Conservation (phyloP, 2,888 invertebrate genomes). For the Brachyptera risi region DNA sequence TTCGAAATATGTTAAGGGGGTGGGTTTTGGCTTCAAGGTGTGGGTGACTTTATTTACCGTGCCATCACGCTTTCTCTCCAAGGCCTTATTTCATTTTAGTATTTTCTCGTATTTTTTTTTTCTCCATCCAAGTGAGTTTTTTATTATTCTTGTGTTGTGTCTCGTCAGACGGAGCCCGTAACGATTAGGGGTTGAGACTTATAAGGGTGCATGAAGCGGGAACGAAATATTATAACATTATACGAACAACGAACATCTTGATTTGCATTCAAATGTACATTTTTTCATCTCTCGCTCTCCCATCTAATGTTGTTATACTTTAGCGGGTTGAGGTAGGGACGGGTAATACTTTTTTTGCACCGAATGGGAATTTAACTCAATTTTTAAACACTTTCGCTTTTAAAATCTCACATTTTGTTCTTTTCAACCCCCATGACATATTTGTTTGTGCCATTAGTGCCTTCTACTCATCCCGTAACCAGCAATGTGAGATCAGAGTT, state of each 20-base stretch:
- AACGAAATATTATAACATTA: constrained; percentile 28
- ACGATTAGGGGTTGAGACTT: constrained; percentile 19
- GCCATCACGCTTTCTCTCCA: constrained; percentile 14
- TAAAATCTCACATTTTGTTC: background rate
- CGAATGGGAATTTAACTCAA: constrained; percentile 32
- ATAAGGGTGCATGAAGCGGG: constrained; percentile 9
- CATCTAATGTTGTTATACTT: constrained; percentile 20
- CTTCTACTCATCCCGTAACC: background rate
- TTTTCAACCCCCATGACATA: background rate
- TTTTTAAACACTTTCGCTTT: constrained; percentile 27
- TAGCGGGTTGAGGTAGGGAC: background rate
- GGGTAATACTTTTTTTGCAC: constrained; percentile 8
- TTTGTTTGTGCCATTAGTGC: background rate
- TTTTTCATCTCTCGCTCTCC: constrained; percentile 25
- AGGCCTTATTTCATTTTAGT: constrained; percentile 22
- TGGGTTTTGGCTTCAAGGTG: background rate
- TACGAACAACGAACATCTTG: constrained; percentile 28
- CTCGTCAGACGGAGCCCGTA: constrained; percentile 13
- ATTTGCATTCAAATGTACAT: constrained; percentile 33
- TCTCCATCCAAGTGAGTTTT: constrained; percentile 1
- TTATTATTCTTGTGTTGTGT: background rate
- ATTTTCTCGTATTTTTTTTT: constrained; percentile 12
- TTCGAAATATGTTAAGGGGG: constrained; percentile 11
- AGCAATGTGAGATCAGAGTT: too few relatives aligned
- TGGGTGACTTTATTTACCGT: constrained; percentile 3